Evolutionary conservation across 2,888 invertebrate species (phyloP), one percentile per base, ranked within the genome.

Genomic region (Conchocele bisecta): DNA sequence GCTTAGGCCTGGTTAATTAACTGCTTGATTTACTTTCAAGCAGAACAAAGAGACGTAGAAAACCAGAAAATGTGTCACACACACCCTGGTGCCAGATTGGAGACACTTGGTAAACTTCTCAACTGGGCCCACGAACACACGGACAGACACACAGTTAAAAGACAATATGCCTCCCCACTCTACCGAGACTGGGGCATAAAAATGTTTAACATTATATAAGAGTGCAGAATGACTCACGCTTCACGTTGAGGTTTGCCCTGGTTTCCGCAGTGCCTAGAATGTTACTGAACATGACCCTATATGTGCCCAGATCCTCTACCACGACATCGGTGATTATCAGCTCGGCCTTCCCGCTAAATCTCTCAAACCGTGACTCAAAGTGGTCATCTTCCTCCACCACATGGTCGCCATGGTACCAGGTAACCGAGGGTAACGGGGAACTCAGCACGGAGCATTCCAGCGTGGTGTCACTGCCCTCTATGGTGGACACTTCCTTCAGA

Each of bases 351-450:
- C 84, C 85, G 41, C 71, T 65, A 1, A 53, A 53, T 22, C 61
- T 57, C 65, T 85, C 82, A 75, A 77, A 87, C 29, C 56, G 54
- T 13, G 75, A 53, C 9, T 64, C 44, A 33, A 68, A 74, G n/a
- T 65, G 65, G 9, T 56, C 54, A 15, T 60, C 59, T n/a, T 56
- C 44, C 39, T 64, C 39, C 4, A 88, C 11, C 15, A 67, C 50
- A 29, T 68, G 77, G 29, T 77, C 75, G 54, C 81, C 85, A 44
- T 66, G 77, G 59, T 77, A 84, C 88, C 88, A 88, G n/a, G 68
- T 72, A 41, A 86, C 75, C 6, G 63, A 58, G 0, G 84, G 83
- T 5, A 54, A 31, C 15, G 84, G 83, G 29, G 75, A 69, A 41
- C 77, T 80, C 15, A 54, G 53, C 11, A 81, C 68, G 4, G 60